A percentile compares a stretch with the other conserved stretches of the same genome.
phyloP scores from a whole-genome alignment of 2,113 vertebrate species.

The Girardinichthys multiradiatus region DNA sequence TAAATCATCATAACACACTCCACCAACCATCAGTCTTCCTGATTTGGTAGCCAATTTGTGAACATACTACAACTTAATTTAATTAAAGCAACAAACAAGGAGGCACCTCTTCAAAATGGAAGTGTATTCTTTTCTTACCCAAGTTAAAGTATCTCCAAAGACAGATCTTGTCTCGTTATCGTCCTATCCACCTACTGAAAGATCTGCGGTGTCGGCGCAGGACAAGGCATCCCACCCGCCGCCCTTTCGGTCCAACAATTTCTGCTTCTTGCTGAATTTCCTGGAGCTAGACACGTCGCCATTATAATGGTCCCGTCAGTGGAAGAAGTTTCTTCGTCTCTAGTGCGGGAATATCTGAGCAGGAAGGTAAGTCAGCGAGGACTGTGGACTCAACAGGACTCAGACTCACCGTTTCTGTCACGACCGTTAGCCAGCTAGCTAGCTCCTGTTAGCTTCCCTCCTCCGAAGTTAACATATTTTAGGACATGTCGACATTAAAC shows the following conservation, averaged over 20 bases:
- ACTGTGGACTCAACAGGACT: not conserved
- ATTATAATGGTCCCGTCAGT: constrained; percentile 81
- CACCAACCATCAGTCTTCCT: not conserved
- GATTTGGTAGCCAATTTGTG: not conserved
- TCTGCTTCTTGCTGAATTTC: not conserved
- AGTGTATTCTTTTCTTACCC: no score
- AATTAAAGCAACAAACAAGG: not conserved
- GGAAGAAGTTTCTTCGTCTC: constrained; percentile 88
- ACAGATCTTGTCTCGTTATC: not conserved
- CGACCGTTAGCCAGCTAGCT: not conserved
- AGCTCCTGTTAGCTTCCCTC: constrained; percentile 22
- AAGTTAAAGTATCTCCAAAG: no score
- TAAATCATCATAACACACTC: not conserved
- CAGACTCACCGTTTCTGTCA: not conserved
- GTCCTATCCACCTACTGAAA: not conserved
- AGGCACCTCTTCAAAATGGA: not conserved
- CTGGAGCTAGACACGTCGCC: not conserved
- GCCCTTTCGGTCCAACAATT: no score
- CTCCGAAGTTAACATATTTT: no score
- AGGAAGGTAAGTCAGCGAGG: constrained; percentile 82
- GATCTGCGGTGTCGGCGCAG: not conserved
- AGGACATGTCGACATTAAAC: not conserved
- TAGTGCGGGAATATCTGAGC: constrained; percentile 92
- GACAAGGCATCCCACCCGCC: no score
- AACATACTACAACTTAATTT: not conserved